phyloP scores from a whole-genome alignment of 2,113 vertebrate species.

The Riparia riparia region DNA sequence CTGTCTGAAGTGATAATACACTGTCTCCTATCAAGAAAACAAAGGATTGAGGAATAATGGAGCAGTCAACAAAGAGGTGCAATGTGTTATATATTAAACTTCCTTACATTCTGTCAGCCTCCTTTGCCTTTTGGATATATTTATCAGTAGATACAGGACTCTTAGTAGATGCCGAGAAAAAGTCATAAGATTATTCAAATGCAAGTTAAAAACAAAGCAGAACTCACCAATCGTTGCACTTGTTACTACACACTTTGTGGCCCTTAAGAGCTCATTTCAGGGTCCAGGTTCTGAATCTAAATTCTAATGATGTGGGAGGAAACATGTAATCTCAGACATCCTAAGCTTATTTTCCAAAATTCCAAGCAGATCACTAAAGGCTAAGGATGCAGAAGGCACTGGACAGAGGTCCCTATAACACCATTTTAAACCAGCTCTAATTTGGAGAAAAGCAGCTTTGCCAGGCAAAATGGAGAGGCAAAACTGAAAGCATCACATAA shows the following conservation, averaged over 20 bases:
- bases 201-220: neutral
- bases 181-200: neutral
- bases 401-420: neutral
- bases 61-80: neutral
- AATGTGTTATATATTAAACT: neutral
- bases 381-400: neutral
- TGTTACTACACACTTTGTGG: neutral
- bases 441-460: neutral
- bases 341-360: neutral
- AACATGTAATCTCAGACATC: neutral
- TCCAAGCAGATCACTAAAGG: neutral
- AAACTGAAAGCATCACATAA: neutral
- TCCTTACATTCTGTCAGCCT: neutral
- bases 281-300: neutral
- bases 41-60: neutral
- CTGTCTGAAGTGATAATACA: neutral
- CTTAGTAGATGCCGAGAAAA: neutral
- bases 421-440: neutral
- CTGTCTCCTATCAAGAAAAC: neutral
- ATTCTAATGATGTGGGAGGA: neutral
- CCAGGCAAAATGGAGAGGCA: neutral
- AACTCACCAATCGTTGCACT: accelerated
- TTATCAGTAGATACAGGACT: neutral
- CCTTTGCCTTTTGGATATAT: neutral
- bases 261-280: neutral